Evolutionary conservation across 2,888 invertebrate species (phyloP).

Genomic region (Diaphora mendica): DNA sequence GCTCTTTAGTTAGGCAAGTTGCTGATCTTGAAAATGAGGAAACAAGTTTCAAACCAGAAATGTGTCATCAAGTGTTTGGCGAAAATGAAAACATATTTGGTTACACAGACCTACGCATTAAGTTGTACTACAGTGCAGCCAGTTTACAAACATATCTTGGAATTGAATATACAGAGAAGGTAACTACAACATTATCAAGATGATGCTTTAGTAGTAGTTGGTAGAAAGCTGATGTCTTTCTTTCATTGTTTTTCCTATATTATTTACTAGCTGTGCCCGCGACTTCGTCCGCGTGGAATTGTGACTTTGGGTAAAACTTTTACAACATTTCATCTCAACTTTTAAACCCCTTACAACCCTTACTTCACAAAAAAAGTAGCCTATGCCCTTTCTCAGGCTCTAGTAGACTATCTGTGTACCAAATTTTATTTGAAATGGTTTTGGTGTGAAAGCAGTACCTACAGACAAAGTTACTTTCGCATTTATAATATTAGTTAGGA

Average conservation of each 20-base stretch:
- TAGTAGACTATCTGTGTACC: too few relatives aligned
- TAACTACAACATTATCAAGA: conserved; percentile 50
- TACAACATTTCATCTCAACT: too few relatives aligned
- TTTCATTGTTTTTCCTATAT: neutral
- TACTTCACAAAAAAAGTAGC: too few relatives aligned
- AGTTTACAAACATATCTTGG: conserved; percentile 93
- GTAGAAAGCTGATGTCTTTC: neutral
- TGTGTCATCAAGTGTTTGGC: conserved; percentile 98
- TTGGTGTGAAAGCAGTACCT: too few relatives aligned
- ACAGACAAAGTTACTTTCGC: too few relatives aligned
- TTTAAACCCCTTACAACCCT: too few relatives aligned
- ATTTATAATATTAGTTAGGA: too few relatives aligned
- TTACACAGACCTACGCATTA: conserved; percentile 93
- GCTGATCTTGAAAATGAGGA: conserved; percentile 89
- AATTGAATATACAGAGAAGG: conserved; percentile 90
- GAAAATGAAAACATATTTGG: conserved; percentile 97
- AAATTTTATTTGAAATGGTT: too few relatives aligned
- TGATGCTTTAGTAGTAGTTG: neutral
- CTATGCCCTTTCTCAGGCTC: too few relatives aligned
- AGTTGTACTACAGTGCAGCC: conserved; percentile 93
- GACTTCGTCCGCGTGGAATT: too few relatives aligned
- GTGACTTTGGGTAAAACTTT: too few relatives aligned
- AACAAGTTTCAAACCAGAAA: conserved; percentile 91
- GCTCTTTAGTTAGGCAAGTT: conserved; percentile 84
- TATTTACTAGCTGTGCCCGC: too few relatives aligned